These are phyloP conservation scores for Athetis lepigone DNA, from an alignment of 2,888 invertebrate genomes.

Conservation along the genomic window DNA sequence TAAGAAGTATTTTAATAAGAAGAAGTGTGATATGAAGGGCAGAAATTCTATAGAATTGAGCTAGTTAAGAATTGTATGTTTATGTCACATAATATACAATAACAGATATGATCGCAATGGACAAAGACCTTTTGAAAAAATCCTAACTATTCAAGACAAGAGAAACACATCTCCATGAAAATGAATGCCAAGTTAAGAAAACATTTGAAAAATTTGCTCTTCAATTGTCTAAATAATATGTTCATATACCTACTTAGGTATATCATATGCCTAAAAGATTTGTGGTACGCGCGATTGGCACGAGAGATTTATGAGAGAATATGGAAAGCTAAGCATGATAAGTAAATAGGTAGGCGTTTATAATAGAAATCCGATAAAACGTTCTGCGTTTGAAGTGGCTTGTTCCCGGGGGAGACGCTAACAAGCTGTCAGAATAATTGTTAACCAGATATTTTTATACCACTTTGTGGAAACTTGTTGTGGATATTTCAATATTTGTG, in stretches of 20 bases:
- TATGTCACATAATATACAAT: neutral
- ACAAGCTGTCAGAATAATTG: constrained; percentile 75
- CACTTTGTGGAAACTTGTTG: constrained; percentile 28
- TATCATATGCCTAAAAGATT: constrained; percentile 8
- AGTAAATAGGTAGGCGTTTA: constrained; percentile 63
- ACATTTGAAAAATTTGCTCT: neutral
- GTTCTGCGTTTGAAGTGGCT: constrained; percentile 78
- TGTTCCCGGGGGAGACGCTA: constrained; percentile 75
- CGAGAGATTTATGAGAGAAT: constrained; percentile 31
- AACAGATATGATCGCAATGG: neutral
- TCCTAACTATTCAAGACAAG: neutral
- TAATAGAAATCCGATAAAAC: constrained; percentile 70
- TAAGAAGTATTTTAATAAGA: constrained; percentile 20
- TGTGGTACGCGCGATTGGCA: constrained; percentile 5
- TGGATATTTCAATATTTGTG: constrained; percentile 15
- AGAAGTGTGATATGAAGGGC: constrained; percentile 53
- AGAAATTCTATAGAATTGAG: constrained; percentile 28
- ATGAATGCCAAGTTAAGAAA: constrained; percentile 2
- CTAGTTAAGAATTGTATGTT: constrained; percentile 5
- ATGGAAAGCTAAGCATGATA: constrained; percentile 52
- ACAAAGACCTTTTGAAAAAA: neutral
- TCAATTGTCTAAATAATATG: constrained; percentile 1
- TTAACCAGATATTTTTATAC: constrained; percentile 57
- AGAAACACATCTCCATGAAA: neutral
- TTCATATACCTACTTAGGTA: neutral